Conservation (phyloP, 2,113 vertebrate species). For the Alethe castanea region DNA sequence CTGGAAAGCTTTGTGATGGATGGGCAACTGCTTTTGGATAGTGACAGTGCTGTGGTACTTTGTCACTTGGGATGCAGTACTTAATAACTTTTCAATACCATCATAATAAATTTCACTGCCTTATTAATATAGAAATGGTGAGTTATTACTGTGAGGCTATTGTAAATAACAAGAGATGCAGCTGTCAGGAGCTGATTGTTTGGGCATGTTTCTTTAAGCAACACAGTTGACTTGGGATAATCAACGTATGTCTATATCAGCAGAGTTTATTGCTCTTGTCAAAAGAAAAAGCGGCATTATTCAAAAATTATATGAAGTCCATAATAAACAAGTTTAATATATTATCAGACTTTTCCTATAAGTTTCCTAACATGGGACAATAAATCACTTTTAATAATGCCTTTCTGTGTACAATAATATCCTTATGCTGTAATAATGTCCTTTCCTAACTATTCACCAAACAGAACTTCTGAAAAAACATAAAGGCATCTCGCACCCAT, state of each 20-base stretch:
- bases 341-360: conserved; percentile 79
- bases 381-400: conserved; percentile 79
- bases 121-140: conserved; percentile 96
- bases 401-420: conserved; percentile 74
- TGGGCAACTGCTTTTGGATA: conserved; percentile 85
- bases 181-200: conserved; percentile 80
- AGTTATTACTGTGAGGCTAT: conserved; percentile 90
- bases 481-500: conserved; percentile 64
- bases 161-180: conserved; percentile 87
- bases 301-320: conserved; percentile 77
- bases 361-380: conserved; percentile 69
- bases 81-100: conserved; percentile 90
- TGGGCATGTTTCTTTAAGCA: conserved; percentile 81
- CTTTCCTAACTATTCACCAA: conserved; percentile 71
- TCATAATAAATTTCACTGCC: conserved; percentile 95
- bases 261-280: conserved; percentile 81
- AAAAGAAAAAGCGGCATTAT: conserved; percentile 77
- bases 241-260: conserved; percentile 75
- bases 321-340: conserved; percentile 80
- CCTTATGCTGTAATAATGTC: conserved; percentile 68
- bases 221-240: conserved; percentile 77
- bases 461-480: conserved; percentile 65
- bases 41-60: conserved; percentile 89
- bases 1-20: conserved; percentile 91
- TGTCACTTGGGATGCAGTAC: conserved; percentile 91